Conservation (phyloP, 2,888 invertebrate genomes). For the Aspidiotus rigidus region DNA sequence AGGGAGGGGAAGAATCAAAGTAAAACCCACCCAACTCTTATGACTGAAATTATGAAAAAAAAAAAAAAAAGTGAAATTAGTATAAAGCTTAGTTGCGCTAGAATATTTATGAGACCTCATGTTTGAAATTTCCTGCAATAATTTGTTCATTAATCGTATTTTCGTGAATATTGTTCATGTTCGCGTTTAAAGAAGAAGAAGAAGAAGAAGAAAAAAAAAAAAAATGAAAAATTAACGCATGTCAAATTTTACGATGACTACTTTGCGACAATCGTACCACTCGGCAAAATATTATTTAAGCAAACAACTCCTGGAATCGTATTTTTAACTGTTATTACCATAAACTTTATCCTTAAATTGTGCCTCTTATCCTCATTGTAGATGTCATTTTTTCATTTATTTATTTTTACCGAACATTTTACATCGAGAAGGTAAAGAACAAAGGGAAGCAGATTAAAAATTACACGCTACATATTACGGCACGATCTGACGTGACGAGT, state of each 20-base stretch:
- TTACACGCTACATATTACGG: slow-evolving; percentile 29
- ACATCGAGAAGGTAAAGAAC: not conserved
- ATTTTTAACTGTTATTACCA: slow-evolving; percentile 20
- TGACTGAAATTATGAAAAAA: too few species aligned
- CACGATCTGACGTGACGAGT: slow-evolving; percentile 14
- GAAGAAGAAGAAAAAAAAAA: slow-evolving; percentile 10
- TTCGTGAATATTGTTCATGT: slow-evolving; percentile 15
- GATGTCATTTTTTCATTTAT: not conserved
- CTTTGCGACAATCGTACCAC: slow-evolving; percentile 28
- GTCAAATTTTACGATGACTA: not conserved
- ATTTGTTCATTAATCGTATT: slow-evolving; percentile 27
- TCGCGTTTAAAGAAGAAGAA: too few species aligned
- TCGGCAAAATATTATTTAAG: slow-evolving; percentile 15
- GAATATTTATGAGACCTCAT: not conserved
- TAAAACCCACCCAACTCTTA: too few species aligned
- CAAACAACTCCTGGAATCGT: slow-evolving; percentile 26
- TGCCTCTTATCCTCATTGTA: not conserved
- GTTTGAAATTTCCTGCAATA: slow-evolving; percentile 12
- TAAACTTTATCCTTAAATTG: slow-evolving; percentile 19
- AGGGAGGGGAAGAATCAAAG: too few species aligned
- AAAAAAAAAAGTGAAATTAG: not conserved
- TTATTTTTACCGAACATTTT: slow-evolving; percentile 13
- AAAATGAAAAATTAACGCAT: slow-evolving; percentile 17
- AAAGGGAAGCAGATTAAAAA: slow-evolving; percentile 28
- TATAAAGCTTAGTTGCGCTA: not conserved